Base-by-base conservation (phyloP, 1,140 invertebrate species). In the Apis florea region DNA sequence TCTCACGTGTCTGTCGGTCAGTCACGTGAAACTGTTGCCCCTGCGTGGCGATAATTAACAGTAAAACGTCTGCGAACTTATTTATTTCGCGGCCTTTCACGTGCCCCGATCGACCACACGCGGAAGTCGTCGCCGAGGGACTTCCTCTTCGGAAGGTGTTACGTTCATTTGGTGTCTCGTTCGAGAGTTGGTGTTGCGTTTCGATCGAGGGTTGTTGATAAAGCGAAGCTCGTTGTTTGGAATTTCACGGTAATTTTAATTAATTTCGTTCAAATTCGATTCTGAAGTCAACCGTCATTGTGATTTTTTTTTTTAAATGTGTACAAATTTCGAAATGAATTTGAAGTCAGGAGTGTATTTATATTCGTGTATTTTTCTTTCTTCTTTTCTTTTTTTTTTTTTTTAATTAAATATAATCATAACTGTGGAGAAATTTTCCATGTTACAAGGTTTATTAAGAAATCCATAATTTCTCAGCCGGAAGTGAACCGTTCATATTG, bases 11-110 rank as follows among this genome's bases (percentile, higher is more conserved):
- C 72, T n/a, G 73, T 69, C 69, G 69, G 73, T 74, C 80, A 81
- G 85, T 68, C 82, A 74, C 81, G 80, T 86, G 77, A 80, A 86
- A 86, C 85, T 73, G 81, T 71, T 69, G 59, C 71, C 81, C 53
- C 85, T 85, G 58, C 88, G 81, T 87, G 86, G 88, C 88, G 90
- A 91, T 90, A 91, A 91, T 92, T 92, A 92, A 90, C 90, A 84
- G 90, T 90, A 90, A 90, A 91, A 90, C 76, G 88, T 90, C 86
- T 53, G 71, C 80, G 31, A 80, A 56, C 85, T 89, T 90, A 88
- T 90, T 91, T 91, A 91, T 90, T 88, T 88, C 88, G 85, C 70
- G 83, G 74, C 68, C 72, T 81, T 51, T 12, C n/a, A 49, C 24
- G n/a, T 13, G 68, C n/a, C 47, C 47, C 83, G 19, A 26, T n/a